Conservation (phyloP, 2,888 invertebrate genomes). For the Amaurobius ferox region DNA sequence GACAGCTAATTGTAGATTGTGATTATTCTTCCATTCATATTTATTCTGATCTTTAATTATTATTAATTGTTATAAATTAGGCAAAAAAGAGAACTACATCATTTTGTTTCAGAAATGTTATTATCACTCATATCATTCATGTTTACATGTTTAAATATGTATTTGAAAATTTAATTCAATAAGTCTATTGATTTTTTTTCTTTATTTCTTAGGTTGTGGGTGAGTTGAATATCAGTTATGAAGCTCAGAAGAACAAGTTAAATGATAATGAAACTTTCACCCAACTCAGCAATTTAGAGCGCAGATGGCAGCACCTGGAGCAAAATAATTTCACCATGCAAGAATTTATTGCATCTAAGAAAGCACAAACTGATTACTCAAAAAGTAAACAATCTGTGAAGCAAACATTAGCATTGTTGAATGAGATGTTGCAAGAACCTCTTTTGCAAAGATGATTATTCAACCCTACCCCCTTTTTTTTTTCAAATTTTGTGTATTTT, state of each 20-base stretch:
- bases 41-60: too few species aligned
- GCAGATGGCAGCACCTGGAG: constrained; percentile 84
- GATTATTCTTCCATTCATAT: too few species aligned
- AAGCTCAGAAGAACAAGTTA: constrained; percentile 81
- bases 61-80: too few species aligned
- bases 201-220: constrained; percentile 75
- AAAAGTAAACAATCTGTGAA: constrained; percentile 82
- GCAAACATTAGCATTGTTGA: constrained; percentile 81
- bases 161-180: too few species aligned
- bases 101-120: too few species aligned
- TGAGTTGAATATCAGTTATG: constrained; percentile 76
- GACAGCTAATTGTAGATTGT: too few species aligned
- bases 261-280: constrained; percentile 85
- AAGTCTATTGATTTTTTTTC: too few species aligned
- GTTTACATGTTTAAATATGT: too few species aligned
- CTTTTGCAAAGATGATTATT: constrained; percentile 33
- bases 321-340: constrained; percentile 83
- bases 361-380: constrained; percentile 83
- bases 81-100: too few species aligned
- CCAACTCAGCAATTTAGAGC: constrained; percentile 84
- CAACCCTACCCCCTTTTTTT: too few species aligned
- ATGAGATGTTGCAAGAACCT: constrained; percentile 80
- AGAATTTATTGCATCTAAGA: constrained; percentile 84
- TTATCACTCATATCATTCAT: too few species aligned
- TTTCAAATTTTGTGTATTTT: too few species aligned